A percentile compares a stretch with the other conserved stretches of the same genome.
Conservation (phyloP, 2,797 vertebrate genomes). For the Poeciliopsis paucimaculata region DNA sequence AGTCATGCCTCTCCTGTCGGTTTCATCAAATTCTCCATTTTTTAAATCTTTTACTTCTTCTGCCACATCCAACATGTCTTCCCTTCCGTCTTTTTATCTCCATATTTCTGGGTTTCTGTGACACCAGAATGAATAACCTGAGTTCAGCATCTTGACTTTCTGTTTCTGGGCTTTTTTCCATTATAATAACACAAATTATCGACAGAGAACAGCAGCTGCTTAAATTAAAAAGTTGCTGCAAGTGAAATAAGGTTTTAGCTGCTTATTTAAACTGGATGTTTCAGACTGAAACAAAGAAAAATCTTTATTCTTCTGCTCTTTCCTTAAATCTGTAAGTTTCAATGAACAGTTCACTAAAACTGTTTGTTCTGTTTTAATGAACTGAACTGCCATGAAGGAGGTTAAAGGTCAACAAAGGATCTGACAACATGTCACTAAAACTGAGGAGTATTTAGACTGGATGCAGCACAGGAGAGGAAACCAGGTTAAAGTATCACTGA, state of each 20-base stretch:
- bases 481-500: too few species aligned
- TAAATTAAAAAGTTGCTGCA: constrained; percentile 24
- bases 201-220: constrained; percentile 22
- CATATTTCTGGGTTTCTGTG: constrained; percentile 5
- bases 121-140: constrained; percentile 11
- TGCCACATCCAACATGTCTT: background rate
- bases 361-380: too few species aligned
- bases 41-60: background rate
- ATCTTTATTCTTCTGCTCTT: constrained; percentile 6
- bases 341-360: too few species aligned
- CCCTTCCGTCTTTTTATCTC: constrained; percentile 7
- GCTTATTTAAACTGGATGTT: constrained; percentile 24
- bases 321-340: too few species aligned
- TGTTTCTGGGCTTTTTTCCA: background rate
- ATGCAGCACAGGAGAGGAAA: too few species aligned
- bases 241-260: constrained; percentile 39
- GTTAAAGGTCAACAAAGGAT: too few species aligned
- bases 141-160: constrained; percentile 1
- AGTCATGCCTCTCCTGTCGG: constrained; percentile 18
- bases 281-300: constrained; percentile 25
- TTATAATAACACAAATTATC: background rate
- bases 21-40: constrained; percentile 9
- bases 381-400: too few species aligned
- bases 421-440: too few species aligned
- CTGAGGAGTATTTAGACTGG: too few species aligned